phyloP scores from a whole-genome alignment of 2,888 invertebrate species.

The Caradrina kadenii region DNA sequence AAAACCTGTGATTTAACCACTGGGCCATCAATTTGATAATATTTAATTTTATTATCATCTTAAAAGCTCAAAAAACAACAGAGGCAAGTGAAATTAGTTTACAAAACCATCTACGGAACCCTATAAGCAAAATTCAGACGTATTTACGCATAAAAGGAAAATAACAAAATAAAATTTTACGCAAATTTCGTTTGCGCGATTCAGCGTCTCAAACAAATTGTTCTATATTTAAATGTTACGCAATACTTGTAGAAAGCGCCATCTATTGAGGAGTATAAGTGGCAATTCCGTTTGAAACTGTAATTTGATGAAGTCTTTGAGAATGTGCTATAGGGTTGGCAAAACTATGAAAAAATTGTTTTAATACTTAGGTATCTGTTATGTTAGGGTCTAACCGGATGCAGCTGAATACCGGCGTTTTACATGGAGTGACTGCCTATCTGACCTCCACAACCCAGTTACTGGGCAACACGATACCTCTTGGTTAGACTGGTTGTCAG shows the following conservation, averaged over 20 bases:
- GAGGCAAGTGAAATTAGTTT: constrained; percentile 13
- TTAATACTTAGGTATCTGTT: too few species aligned
- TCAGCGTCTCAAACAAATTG: constrained; percentile 34
- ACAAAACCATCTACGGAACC: constrained; percentile 17
- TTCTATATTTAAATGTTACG: constrained; percentile 38
- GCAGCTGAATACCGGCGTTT: too few species aligned
- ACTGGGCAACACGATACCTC: too few species aligned
- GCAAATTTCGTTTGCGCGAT: constrained; percentile 38
- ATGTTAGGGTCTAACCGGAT: too few species aligned
- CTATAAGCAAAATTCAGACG: constrained; percentile 5
- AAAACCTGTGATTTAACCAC: too few species aligned
- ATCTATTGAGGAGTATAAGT: constrained; percentile 45
- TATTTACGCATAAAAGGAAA: constrained; percentile 18
- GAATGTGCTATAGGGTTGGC: constrained; percentile 40
- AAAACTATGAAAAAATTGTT: not conserved
- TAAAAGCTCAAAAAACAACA: constrained; percentile 1
- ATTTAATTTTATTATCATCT: not conserved
- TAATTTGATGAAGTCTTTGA: constrained; percentile 45
- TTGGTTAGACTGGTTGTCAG: too few species aligned
- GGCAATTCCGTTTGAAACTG: constrained; percentile 35
- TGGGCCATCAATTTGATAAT: too few species aligned
- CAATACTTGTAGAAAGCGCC: constrained; percentile 38
- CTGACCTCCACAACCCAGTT: too few species aligned
- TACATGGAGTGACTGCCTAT: too few species aligned
- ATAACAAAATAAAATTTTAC: constrained; percentile 45